Percentiles rank a stretch among this genome's conserved stretches.
Evolutionary conservation across 2,888 invertebrate genomes (phyloP).

Genomic region (Merodon equestris): DNA sequence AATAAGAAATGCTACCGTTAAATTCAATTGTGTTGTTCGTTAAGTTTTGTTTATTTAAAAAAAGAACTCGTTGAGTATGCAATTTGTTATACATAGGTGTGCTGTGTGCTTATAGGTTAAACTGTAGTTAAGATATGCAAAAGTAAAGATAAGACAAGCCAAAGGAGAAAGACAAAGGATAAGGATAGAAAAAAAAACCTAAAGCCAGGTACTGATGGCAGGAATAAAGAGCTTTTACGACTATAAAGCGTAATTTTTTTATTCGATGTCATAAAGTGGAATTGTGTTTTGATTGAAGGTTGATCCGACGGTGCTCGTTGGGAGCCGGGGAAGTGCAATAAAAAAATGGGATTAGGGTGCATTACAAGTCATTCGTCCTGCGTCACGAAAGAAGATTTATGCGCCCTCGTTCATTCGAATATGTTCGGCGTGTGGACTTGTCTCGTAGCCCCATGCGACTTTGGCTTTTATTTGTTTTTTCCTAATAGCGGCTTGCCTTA

Average conservation of each 20-base stretch:
- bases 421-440: slow-evolving; percentile 1
- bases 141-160: not conserved
- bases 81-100: slow-evolving; percentile 30
- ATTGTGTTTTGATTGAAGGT: slow-evolving; percentile 45
- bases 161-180: slow-evolving; percentile 3
- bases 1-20: slow-evolving; percentile 25
- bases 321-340: slow-evolving; percentile 1
- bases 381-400: slow-evolving; percentile 42
- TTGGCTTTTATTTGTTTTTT: slow-evolving; percentile 49
- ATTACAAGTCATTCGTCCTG: slow-evolving; percentile 25
- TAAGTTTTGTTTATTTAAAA: not conserved
- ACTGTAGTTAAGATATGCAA: slow-evolving; percentile 9
- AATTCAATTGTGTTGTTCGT: not conserved
- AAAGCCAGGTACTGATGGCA: slow-evolving; percentile 30
- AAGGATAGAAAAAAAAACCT: slow-evolving; percentile 23
- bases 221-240: slow-evolving; percentile 62
- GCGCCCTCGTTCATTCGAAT: not conserved
- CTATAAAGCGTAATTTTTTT: slow-evolving; percentile 57
- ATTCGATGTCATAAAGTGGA: slow-evolving; percentile 47
- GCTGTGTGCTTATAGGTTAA: slow-evolving; percentile 42
- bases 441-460: slow-evolving; percentile 36
- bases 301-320: not conserved
- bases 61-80: slow-evolving; percentile 28
- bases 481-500: slow-evolving; percentile 40
- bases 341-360: slow-evolving; percentile 19